Evolutionary conservation across 2,888 invertebrate genomes (phyloP).

Genomic region (Rhorus exstirpatorius): DNA sequence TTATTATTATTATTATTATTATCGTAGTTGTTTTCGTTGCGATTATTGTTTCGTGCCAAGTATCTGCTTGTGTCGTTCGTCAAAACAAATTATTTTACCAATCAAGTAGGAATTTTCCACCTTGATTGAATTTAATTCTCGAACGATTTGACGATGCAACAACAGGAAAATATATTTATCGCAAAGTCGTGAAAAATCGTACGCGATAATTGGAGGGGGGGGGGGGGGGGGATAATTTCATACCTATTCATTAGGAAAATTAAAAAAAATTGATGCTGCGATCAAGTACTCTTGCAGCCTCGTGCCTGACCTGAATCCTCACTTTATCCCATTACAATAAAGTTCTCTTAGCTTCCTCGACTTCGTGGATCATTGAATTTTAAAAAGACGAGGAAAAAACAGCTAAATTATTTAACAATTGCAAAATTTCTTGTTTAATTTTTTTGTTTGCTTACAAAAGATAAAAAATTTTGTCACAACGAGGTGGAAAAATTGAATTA

Average conservation of each 20-base stretch:
- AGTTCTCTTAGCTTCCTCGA: too few species aligned
- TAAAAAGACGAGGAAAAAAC: too few species aligned
- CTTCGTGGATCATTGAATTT: too few species aligned
- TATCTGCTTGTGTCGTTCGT: too few species aligned
- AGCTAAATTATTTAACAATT: too few species aligned
- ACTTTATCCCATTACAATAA: background rate
- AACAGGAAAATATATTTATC: background rate
- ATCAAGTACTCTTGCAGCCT: background rate
- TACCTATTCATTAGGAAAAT: constrained; percentile 3
- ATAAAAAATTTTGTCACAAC: too few species aligned
- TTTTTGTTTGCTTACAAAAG: too few species aligned
- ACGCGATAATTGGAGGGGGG: background rate
- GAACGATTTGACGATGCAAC: background rate
- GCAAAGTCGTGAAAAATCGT: background rate
- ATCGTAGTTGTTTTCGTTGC: background rate
- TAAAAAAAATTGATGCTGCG: constrained; percentile 10
- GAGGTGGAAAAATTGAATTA: too few species aligned
- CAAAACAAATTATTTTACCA: too few species aligned
- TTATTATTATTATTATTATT: background rate
- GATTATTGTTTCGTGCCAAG: too few species aligned
- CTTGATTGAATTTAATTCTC: constrained; percentile 2
- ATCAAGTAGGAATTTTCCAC: too few species aligned
- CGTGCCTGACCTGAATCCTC: background rate
- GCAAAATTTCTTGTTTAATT: too few species aligned
- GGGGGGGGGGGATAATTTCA: background rate